Conservation (phyloP, 37 sponge, comb jelly and placozoan genomes). For the Halichondria panicea region DNA sequence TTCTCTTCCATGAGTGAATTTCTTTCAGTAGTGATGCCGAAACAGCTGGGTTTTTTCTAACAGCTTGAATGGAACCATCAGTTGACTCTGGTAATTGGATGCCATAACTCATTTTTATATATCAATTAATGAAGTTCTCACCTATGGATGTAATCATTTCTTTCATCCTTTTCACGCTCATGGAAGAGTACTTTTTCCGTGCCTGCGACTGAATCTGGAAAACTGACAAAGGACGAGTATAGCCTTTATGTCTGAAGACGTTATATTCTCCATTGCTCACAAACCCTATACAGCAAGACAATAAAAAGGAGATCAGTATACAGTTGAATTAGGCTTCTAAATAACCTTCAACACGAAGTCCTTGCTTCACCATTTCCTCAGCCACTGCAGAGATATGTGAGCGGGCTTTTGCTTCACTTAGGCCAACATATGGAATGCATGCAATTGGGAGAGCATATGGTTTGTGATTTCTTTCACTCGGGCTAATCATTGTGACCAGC, state of each 20-base stretch:
- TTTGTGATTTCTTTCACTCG: constrained; percentile 11
- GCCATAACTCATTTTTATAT: too few species aligned
- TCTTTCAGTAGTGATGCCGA: not conserved
- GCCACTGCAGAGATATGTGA: not conserved
- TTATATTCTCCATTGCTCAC: not conserved
- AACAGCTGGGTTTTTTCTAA: not conserved
- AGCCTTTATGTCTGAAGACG: not conserved
- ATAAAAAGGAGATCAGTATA: too few species aligned
- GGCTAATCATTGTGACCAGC: constrained; percentile 43
- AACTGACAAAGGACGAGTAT: not conserved
- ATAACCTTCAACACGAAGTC: too few species aligned
- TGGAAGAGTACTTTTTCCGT: not conserved
- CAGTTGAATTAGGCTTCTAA: too few species aligned
- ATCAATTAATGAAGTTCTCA: not conserved
- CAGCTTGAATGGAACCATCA: not conserved
- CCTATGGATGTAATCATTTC: not conserved
- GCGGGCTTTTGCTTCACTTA: constrained; percentile 3
- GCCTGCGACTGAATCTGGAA: not conserved
- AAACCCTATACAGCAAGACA: too few species aligned
- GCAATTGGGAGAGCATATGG: constrained; percentile 44
- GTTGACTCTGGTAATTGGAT: too few species aligned
- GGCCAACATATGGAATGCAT: constrained; percentile 20
- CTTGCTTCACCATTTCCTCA: too few species aligned
- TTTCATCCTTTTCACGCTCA: not conserved
- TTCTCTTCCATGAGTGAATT: not conserved